phyloP scores from a whole-genome alignment of 2,797 vertebrate genomes.

The Rhabdophis nuchalis region DNA sequence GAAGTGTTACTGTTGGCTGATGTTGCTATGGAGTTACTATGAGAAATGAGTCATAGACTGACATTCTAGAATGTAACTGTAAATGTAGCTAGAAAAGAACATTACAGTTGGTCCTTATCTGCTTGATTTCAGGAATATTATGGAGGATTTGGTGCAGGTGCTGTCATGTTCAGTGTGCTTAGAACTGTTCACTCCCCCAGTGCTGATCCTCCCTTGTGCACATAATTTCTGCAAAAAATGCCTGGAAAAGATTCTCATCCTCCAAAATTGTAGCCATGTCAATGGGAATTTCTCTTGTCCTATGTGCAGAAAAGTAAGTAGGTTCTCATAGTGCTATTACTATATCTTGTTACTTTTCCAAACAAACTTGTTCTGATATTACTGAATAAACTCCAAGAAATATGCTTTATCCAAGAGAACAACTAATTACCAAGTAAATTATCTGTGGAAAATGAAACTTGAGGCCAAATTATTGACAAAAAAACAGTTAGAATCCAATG shows the following conservation, averaged over 20 bases:
- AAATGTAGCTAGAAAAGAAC: not conserved
- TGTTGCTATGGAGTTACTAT: slow-evolving; percentile 1
- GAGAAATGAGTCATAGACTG: not conserved
- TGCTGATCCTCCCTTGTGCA: slow-evolving; percentile 48
- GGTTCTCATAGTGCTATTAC: not conserved
- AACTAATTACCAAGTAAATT: not conserved
- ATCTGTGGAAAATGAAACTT: not conserved
- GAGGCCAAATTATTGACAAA: not conserved
- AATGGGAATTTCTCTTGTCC: slow-evolving; percentile 39
- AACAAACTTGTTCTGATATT: not conserved
- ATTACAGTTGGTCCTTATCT: not conserved
- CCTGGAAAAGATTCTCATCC: slow-evolving; percentile 45
- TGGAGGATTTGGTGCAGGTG: slow-evolving; percentile 30
- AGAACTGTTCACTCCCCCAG: slow-evolving; percentile 38
- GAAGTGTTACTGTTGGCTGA: not conserved
- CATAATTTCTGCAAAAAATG: slow-evolving; percentile 55
- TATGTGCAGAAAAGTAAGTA: slow-evolving; percentile 47
- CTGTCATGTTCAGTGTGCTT: slow-evolving; percentile 39
- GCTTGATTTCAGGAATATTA: not conserved
- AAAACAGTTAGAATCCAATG: not conserved
- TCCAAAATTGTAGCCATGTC: slow-evolving; percentile 17
- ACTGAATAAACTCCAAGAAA: not conserved
- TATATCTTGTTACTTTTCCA: not conserved
- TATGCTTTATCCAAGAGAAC: not conserved
- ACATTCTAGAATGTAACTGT: slow-evolving; percentile 19